These are phyloP conservation scores for Podarcis lilfordi DNA, from an alignment of 2,797 vertebrate genomes.

Conservation along the genomic window DNA sequence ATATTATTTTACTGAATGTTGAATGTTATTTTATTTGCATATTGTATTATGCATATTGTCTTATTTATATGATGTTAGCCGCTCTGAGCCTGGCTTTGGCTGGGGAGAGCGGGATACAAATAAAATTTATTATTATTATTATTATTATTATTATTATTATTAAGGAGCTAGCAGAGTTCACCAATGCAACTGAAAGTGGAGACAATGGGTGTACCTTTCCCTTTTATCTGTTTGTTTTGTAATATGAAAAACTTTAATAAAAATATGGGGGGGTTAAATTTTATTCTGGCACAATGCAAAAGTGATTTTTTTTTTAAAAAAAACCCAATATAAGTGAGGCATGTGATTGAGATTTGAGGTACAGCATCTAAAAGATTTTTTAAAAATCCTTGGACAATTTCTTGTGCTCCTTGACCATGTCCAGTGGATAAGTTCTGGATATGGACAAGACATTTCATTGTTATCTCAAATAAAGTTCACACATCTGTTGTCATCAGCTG, in stretches of 20 bases:
- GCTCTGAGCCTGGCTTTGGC: too few relatives aligned
- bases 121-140: too few relatives aligned
- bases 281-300: slow-evolving; percentile 41
- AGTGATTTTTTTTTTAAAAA: not conserved
- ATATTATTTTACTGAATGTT: too few relatives aligned
- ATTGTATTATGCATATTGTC: too few relatives aligned
- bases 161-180: slow-evolving; percentile 20
- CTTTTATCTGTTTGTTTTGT: too few relatives aligned
- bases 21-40: too few relatives aligned
- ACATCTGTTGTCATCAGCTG: not conserved
- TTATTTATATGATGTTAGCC: too few relatives aligned
- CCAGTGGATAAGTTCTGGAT: not conserved
- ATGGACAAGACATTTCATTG: not conserved
- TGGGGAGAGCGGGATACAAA: too few relatives aligned
- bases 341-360: slow-evolving; percentile 53
- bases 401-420: not conserved
- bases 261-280: slow-evolving; percentile 40
- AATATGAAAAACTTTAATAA: too few relatives aligned
- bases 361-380: not conserved
- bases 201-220: too few relatives aligned
- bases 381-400: not conserved
- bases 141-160: too few relatives aligned
- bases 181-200: not conserved
- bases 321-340: not conserved
- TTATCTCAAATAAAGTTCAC: not conserved